Evolutionary conservation across 2,113 vertebrate species (phyloP), one percentile per base, ranked within the genome.

Genomic region (Dendrocopos noguchii): DNA sequence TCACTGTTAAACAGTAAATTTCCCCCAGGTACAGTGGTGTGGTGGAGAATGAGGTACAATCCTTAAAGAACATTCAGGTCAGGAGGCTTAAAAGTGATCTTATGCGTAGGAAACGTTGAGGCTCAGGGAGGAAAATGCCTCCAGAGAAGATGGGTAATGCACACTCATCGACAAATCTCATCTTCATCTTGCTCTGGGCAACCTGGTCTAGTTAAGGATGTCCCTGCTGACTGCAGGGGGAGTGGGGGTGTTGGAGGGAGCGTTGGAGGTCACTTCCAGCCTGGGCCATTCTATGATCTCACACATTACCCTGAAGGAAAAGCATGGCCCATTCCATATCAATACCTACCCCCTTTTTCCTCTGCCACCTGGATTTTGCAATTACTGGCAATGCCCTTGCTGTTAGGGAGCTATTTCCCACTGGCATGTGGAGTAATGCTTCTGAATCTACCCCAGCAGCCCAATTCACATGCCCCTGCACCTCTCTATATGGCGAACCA

Each of bases 281-380:
- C 42, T 44, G 42, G 42, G 16, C 15, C 42, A 42, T 42, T 42
- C 12, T 44, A 15, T 44, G 42, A 44, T 24, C 16, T 13, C n/a
- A 10, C 10, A 13, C 0, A 0, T 33, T 15, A 9, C 18, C 7
- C 15, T 39, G 50, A 9, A 6, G 2, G 1, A 31, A 72, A 28
- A 39, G 4, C 19, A 3, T 0, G 1, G 42, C 28, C 36, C 44
- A 2, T 52, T 52, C 22, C 36, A 3, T 46, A 27, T 1, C 53
- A 15, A 22, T 1, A 17, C 28, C 36, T 11, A 6, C 3, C 9
- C 5, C 14, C 22, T 60, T 42, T 42, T 29, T 47, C 34, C n/a
- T 55, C 73, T 55, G 4, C 12, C 7, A 2, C 29, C 18, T 31
- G 10, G 0, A 1, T 24, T 88, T 63, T 68, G 44, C 16, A 16